These are phyloP conservation scores for Xestia rhomboidea DNA, from an alignment of 2,888 invertebrate species.

Conservation along the genomic window DNA sequence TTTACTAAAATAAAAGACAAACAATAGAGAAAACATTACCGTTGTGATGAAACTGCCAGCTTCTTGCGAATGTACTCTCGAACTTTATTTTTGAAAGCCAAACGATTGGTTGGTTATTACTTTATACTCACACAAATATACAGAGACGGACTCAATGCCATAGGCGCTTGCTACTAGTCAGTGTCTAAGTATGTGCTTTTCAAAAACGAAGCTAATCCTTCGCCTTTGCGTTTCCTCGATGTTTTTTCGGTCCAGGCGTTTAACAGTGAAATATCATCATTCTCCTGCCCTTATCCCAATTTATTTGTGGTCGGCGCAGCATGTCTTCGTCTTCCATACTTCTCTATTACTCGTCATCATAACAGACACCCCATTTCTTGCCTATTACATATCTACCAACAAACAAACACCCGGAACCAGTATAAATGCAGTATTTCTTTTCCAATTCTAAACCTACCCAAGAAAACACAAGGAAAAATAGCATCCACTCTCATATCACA, in stretches of 20 bases:
- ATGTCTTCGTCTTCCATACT: background rate
- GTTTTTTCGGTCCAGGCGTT: background rate
- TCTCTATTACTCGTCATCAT: background rate
- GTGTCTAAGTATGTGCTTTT: background rate
- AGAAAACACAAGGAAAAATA: background rate
- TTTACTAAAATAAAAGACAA: too few relatives aligned
- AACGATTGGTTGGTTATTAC: too few relatives aligned
- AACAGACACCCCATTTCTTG: background rate
- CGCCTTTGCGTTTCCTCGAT: background rate
- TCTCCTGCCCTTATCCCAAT: background rate
- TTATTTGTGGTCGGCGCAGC: background rate
- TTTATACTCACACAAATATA: too few relatives aligned
- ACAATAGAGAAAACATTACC: too few relatives aligned
- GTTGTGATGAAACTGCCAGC: too few relatives aligned
- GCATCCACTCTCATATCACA: background rate
- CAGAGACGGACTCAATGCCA: background rate
- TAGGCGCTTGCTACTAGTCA: background rate
- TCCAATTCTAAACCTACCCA: background rate
- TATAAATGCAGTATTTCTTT: background rate
- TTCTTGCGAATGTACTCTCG: too few relatives aligned
- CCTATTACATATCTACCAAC: background rate
- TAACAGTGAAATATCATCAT: background rate
- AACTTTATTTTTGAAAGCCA: too few relatives aligned
- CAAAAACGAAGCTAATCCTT: background rate
- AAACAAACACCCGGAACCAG: background rate